These are phyloP conservation scores for Bradypodion pumilum DNA, from an alignment of 2,797 vertebrate genomes.

Conservation along the genomic window DNA sequence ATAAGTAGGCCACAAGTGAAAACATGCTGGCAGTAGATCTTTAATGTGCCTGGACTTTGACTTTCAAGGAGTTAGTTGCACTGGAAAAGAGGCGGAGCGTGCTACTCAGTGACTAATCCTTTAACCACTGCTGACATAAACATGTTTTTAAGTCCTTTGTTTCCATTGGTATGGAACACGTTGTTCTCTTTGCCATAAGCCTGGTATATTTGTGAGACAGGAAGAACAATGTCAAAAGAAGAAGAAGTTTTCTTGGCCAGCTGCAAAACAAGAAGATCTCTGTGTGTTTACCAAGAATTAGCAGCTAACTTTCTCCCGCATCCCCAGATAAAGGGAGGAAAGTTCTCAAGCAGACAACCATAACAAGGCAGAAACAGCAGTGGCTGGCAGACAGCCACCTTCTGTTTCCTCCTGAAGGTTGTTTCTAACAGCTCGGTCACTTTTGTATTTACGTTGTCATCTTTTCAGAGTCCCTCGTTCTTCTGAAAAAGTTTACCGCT, in stretches of 20 bases:
- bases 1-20: background rate
- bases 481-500: background rate
- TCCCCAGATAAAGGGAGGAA: background rate
- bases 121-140: constrained; percentile 49
- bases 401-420: background rate
- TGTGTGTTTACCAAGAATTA: background rate
- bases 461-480: background rate
- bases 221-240: constrained; percentile 36
- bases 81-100: constrained; percentile 13
- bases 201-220: constrained; percentile 35
- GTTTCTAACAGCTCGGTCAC: constrained; percentile 42
- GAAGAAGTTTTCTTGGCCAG: accelerated
- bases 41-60: background rate
- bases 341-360: constrained; percentile 29
- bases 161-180: constrained; percentile 49
- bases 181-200: constrained; percentile 53
- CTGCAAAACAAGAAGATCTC: background rate
- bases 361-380: constrained; percentile 31
- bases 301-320: background rate
- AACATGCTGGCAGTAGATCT: background rate
- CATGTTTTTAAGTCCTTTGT: constrained; percentile 61
- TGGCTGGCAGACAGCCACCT: constrained; percentile 9
- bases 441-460: background rate
- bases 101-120: background rate
- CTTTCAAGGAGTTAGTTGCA: constrained; percentile 40